A percentile compares a stretch with the other conserved stretches of the same genome.
These are phyloP conservation scores for Mastomys natalensis DNA, from an alignment of 2,113 vertebrate genomes.

Conservation along the genomic window DNA sequence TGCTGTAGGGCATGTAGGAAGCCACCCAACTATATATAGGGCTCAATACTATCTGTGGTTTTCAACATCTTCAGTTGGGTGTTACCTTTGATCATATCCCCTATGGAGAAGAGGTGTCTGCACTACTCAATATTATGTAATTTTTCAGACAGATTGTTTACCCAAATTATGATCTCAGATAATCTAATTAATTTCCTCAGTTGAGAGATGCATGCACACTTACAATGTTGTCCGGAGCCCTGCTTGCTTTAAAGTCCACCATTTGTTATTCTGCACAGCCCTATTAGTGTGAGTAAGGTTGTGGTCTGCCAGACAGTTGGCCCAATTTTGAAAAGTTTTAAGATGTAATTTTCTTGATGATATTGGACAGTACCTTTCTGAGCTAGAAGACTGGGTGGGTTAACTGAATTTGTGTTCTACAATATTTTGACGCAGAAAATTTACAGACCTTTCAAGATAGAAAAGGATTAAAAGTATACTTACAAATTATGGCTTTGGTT, in stretches of 20 bases:
- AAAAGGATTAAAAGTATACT: conserved; percentile 59
- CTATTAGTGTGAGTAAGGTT: background rate
- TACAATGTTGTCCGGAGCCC: background rate
- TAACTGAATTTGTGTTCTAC: background rate
- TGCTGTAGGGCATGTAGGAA: background rate
- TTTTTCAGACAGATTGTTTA: background rate
- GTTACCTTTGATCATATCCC: background rate
- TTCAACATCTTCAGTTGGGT: background rate
- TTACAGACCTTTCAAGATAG: conserved; percentile 51
- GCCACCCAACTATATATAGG: too few relatives aligned
- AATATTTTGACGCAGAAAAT: background rate
- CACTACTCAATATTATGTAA: background rate
- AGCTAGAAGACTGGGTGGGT: background rate
- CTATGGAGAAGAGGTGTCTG: background rate
- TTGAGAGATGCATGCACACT: background rate
- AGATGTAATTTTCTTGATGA: background rate
- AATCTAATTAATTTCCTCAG: background rate
- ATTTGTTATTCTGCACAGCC: background rate
- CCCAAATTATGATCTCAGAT: background rate
- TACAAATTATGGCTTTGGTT: conserved; percentile 55
- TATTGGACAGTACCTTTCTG: background rate
- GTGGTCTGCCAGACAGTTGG: background rate
- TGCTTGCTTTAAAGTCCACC: background rate
- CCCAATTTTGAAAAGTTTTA: conserved; percentile 2
- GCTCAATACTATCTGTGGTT: too few relatives aligned